A percentile compares a stretch with the other conserved stretches of the same genome.
Conservation (phyloP, 2,888 invertebrate species). For the Drosophila eohydei region DNA sequence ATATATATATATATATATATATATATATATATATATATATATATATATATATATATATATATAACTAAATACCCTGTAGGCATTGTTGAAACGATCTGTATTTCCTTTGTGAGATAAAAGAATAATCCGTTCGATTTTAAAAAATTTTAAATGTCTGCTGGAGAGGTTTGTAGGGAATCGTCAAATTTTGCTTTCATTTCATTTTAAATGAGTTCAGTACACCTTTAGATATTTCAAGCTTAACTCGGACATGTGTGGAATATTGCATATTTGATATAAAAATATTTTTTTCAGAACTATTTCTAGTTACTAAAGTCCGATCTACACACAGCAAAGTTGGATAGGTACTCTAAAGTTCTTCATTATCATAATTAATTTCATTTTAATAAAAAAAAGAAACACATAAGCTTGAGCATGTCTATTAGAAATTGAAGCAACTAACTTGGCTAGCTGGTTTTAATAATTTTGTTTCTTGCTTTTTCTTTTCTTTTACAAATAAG, state of each 20-base stretch:
- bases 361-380: not conserved
- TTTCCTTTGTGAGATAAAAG: not conserved
- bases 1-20: no score
- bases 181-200: not conserved
- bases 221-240: not conserved
- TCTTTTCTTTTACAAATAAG: conserved; percentile 53
- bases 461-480: conserved; percentile 18
- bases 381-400: not conserved
- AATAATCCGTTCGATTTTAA: not conserved
- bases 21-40: no score
- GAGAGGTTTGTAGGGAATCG: not conserved
- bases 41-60: no score
- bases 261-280: not conserved
- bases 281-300: not conserved
- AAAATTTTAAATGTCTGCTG: not conserved
- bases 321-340: no score
- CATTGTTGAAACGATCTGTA: no score
- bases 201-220: not conserved
- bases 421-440: conserved; percentile 15
- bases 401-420: not conserved
- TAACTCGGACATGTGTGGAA: not conserved
- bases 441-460: conserved; percentile 23
- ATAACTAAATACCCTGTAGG: not conserved
- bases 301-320: no score
- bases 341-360: not conserved